These are phyloP conservation scores for Rhabditoides inermis DNA, from an alignment of 2,888 invertebrate species.

Conservation along the genomic window DNA sequence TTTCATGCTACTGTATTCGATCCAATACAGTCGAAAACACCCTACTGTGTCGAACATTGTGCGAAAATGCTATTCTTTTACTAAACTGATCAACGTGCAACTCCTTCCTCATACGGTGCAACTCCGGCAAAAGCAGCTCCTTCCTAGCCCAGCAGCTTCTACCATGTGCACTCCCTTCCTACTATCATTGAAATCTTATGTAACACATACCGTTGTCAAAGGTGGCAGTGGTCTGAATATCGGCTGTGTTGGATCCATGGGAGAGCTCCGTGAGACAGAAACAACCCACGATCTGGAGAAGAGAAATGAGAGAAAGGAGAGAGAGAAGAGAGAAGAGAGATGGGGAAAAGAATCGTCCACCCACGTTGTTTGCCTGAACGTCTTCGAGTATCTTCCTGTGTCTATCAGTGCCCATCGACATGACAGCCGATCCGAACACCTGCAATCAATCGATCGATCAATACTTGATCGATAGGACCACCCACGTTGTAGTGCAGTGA, in stretches of 20 bases:
- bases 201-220: constrained; percentile 2
- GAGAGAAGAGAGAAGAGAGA: neutral
- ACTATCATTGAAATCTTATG: no score
- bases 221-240: constrained; percentile 9
- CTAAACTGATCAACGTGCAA: no score
- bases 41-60: no score
- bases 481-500: constrained; percentile 23
- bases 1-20: no score
- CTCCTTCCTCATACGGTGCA: no score
- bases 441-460: constrained; percentile 25
- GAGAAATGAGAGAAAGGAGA: neutral
- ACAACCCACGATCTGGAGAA: constrained; percentile 65
- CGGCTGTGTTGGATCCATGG: constrained; percentile 75
- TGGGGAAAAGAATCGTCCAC: neutral
- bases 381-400: constrained; percentile 50
- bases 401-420: constrained; percentile 53
- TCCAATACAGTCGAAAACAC: no score
- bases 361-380: constrained; percentile 37
- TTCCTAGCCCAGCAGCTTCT: no score
- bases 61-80: no score
- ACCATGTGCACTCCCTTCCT: no score
- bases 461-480: neutral
- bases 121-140: no score
- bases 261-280: constrained; percentile 81
- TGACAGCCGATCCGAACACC: constrained; percentile 53